Conservation (phyloP, 2,113 vertebrate genomes). For the Bubalus kerabau region DNA sequence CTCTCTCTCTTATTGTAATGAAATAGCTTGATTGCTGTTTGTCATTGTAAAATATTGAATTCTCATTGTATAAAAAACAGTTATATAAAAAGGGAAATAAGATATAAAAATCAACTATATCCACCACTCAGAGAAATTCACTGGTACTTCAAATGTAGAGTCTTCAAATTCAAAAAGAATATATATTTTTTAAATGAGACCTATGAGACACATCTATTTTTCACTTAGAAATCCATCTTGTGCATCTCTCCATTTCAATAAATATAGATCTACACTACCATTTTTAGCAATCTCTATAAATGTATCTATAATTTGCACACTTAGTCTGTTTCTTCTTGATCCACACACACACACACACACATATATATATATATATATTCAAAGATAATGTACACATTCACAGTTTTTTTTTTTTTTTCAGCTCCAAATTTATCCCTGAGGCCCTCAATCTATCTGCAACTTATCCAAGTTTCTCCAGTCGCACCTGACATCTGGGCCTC, state of each 20-base stretch:
- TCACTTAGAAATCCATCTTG: conserved; percentile 51
- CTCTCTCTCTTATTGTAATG: not conserved
- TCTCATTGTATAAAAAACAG: not conserved
- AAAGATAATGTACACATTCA: conserved; percentile 32
- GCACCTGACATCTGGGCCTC: conserved; percentile 54
- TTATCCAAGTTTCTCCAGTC: not conserved
- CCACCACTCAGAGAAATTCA: not conserved
- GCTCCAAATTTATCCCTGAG: conserved; percentile 28
- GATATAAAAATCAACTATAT: not conserved
- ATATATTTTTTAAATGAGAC: not conserved
- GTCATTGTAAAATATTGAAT: not conserved
- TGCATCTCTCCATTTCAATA: conserved; percentile 59
- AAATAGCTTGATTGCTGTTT: not conserved
- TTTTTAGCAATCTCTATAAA: conserved; percentile 68
- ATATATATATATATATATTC: not conserved
- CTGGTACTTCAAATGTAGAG: not conserved
- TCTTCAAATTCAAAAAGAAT: not conserved
- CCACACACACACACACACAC: no score
- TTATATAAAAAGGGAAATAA: conserved; percentile 9
- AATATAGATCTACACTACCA: conserved; percentile 49
- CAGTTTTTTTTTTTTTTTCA: conserved; percentile 14
- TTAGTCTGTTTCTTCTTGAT: conserved; percentile 48
- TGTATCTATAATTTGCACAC: conserved; percentile 58
- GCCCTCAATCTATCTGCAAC: conserved; percentile 3
- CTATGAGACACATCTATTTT: conserved; percentile 36